phyloP scores from a whole-genome alignment of 2,888 invertebrate genomes.

The Drosophila niveifrons region DNA sequence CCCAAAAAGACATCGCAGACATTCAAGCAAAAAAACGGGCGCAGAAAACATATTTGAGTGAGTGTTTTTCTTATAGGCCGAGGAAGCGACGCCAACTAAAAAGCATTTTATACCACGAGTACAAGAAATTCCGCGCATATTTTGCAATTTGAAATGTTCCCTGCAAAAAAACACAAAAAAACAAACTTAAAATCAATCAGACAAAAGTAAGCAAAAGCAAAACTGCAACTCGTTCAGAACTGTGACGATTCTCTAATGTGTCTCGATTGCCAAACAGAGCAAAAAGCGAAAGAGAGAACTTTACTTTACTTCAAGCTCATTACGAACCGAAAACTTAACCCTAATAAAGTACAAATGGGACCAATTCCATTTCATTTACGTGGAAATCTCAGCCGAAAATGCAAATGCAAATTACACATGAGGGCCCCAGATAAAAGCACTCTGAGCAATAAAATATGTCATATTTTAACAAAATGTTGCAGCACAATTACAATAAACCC shows the following conservation, averaged over 20 bases:
- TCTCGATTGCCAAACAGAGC: conserved; percentile 15
- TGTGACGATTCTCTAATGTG: conserved; percentile 17
- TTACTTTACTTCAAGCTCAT: conserved; percentile 25
- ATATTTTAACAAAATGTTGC: conserved; percentile 82
- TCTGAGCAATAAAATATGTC: conserved; percentile 84
- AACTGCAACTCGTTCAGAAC: neutral
- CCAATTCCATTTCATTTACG: conserved; percentile 81
- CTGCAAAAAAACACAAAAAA: conserved; percentile 16
- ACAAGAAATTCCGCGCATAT: conserved; percentile 74
- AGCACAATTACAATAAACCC: conserved; percentile 82
- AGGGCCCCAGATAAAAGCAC: conserved; percentile 74
- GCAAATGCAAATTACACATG: conserved; percentile 76
- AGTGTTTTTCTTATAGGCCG: conserved; percentile 40
- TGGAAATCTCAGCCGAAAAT: conserved; percentile 42
- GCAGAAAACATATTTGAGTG: conserved; percentile 56
- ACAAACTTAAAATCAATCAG: conserved; percentile 51
- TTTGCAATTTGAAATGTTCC: conserved; percentile 64
- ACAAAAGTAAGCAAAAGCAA: conserved; percentile 17
- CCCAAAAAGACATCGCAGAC: conserved; percentile 42
- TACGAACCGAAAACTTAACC: conserved; percentile 60
- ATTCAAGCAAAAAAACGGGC: conserved; percentile 54
- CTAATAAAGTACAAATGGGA: conserved; percentile 83
- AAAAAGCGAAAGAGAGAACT: neutral
- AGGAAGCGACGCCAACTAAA: conserved; percentile 53
- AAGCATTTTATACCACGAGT: conserved; percentile 64